Base-by-base conservation (phyloP, 1,140 invertebrate species). In the Drosophila hydei region DNA sequence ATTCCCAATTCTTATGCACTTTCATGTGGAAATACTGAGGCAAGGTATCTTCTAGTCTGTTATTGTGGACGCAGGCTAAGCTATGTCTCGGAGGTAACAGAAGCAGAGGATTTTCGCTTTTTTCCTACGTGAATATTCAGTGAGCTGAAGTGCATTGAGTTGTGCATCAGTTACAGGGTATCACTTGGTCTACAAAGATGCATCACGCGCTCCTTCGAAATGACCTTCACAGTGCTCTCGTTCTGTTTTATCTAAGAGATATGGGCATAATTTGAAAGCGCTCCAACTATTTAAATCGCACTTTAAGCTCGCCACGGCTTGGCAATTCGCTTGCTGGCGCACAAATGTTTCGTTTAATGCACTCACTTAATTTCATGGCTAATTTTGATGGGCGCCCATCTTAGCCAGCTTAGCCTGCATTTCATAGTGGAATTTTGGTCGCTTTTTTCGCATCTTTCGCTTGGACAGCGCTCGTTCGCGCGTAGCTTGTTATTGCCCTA, bases 401-500 rank as follows among this genome's bases (percentile, higher is more conserved):
- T 16, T 23, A 1, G 7, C 19, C 61, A 3, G 5, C 45, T 25
- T 12, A 50, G 38, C 30, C 47, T 59, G 69, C 30, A 33, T 33
- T 33, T 33, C 27, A 9, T 30, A 30, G 27, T 30, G 27, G 27
- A 30, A 30, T 30, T 30, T 30, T 9, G 14, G 14, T 16, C n/a
- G 59, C 56, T 80, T 72, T 58, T 48, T 33, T 80, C 61, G 52
- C 38, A 8, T 42, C 74, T 85, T 84, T 73, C 81, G 80, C 77
- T 67, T 87, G 80, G 73, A 77, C 61, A 77, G 58, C 45, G 75
- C 72, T 61, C 63, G 70, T 77, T 58, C 81, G 80, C 81, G 81
- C 85, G 81, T 75, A 87, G 74, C 73, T 84, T 77, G 81, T 84
- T 84, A 80, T 64, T 55, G 63, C 50, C 52, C 30, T 69, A 68